Evolutionary conservation across 2,888 invertebrate genomes (phyloP), one percentile per base, ranked within the genome.

Genomic region (Phyllotreta cruciferae): DNA sequence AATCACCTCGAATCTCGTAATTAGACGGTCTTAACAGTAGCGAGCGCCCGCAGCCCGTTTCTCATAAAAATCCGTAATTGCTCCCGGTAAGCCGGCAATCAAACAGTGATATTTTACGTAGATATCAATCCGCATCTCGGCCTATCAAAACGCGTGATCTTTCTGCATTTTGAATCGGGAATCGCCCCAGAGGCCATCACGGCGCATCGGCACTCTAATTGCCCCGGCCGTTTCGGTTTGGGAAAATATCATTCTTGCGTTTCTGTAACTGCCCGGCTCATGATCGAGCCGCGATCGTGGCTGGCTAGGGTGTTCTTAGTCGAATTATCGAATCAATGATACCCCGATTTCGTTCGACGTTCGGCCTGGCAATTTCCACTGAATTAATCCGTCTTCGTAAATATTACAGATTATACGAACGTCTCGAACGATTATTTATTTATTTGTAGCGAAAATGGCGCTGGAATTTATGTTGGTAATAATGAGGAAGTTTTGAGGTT

Each of bases 31-130:
- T 71, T 71, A 75, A 24, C 75, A 73, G 75, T 75, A 75, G 75
- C 74, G 64, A 63, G 63, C 57, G 74, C 73, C 71, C 65, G 56
- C 35, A 58, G 58, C 44, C 13, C 50, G 54, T 41, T 36, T 67
- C 68, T 66, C 53, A 70, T 73, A 75, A 77, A 71, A 72, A 73
- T 72, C 72, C 70, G 69, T 77, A 77, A 77, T 77, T 77, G 76
- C 75, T 70, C 72, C 24, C 71, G 67, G 69, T 75, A 75, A 74
- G 72, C 73, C 73, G 69, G 77, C 74, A 77, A 77, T 77, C 76
- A 76, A 72, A 71, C 74, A 73, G 76, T 75, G 77, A 77, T 77
- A 77, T 77, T 77, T 77, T 77, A 76, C 74, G 74, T 65, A 73
- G 73, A 75, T 74, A 75, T 75, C 74, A 74, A 74, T 75, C 74